Base-by-base conservation (phyloP, 2,888 invertebrate genomes). In the Caenorhabditis parvicauda region DNA sequence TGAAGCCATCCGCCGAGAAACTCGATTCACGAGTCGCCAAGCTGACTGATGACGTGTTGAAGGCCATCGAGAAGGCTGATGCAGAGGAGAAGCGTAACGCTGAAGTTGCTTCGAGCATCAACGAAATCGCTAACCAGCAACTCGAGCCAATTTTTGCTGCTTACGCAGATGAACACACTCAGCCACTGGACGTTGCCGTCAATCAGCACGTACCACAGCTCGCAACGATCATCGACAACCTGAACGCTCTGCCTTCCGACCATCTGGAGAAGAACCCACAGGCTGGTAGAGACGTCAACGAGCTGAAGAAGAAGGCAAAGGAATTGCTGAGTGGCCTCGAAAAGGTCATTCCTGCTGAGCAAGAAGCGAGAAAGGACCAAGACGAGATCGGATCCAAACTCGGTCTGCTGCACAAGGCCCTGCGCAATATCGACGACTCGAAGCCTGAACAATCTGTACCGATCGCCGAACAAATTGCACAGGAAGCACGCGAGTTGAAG, bases 221-320 rank as follows among this genome's bases (percentile, higher is more conserved):
- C 32, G 53, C 59, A 37, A 32, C 43, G 29, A 51, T 54, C 41
- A 25, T 54, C 21, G 60, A 53, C 17, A 59, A 54, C n/a, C 41
- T 60, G 17, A 41, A 38, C 48, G 47, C 55, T n/a, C 45, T 58
- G 46, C 46, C 47, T 29, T 46, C 41, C 24, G 46, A 45, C 22
- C 32, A 37, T 38, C 47, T 60, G 24, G 60, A 61, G 47, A 35
- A 29, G 35, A 52, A 53, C 39, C 59, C 53, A 50, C 61, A 66
- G 49, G 47, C 58, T 14, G 62, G 59, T 44, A 55, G 55, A 24
- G 54, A 59, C 50, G 45, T 62, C 51, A 63, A 62, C 42, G 61
- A 68, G 35, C 46, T 59, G n/a, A 56, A 62, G 52, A 47, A 53
- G 28, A 59, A 59, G 47, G 45, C 59, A 24, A 64, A 65, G 38